Percentiles rank a stretch among this genome's conserved stretches.
Evolutionary conservation across 2,888 invertebrate species (phyloP).

Genomic region (Chrysina gloriosa): DNA sequence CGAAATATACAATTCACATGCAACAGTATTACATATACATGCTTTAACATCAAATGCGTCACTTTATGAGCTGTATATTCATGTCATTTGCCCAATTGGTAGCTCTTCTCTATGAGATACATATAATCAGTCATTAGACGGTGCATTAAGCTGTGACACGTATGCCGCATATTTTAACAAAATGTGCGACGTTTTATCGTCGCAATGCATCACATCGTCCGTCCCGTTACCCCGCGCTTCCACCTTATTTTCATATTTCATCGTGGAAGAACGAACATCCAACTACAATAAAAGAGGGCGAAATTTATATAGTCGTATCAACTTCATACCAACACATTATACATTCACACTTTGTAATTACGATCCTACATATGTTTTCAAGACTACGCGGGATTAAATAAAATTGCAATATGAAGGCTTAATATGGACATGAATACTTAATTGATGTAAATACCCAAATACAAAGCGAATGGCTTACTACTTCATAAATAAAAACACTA

Average conservation of each 20-base stretch:
- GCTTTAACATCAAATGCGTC: not conserved
- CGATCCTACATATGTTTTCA: not conserved
- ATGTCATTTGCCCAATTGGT: slow-evolving; percentile 11
- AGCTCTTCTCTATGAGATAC: not conserved
- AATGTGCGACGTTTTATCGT: slow-evolving; percentile 33
- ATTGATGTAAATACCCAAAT: no score
- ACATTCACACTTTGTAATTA: slow-evolving; percentile 10
- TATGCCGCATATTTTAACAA: slow-evolving; percentile 29
- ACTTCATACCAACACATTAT: slow-evolving; percentile 7
- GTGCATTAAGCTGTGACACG: slow-evolving; percentile 31
- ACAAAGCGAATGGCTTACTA: no score
- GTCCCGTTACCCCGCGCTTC: slow-evolving; percentile 26
- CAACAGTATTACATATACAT: not conserved
- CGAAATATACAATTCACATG: no score
- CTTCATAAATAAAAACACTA: no score
- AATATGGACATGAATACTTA: no score
- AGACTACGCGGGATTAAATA: no score
- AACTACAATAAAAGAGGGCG: slow-evolving; percentile 11
- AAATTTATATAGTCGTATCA: slow-evolving; percentile 30
- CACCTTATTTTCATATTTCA: slow-evolving; percentile 37
- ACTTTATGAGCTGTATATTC: not conserved
- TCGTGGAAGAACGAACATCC: slow-evolving; percentile 14
- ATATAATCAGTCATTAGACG: slow-evolving; percentile 36
- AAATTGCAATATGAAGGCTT: no score
- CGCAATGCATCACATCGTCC: slow-evolving; percentile 32